Base-by-base conservation (phyloP, 2,888 invertebrate species). In the Rhodophaea formosa region DNA sequence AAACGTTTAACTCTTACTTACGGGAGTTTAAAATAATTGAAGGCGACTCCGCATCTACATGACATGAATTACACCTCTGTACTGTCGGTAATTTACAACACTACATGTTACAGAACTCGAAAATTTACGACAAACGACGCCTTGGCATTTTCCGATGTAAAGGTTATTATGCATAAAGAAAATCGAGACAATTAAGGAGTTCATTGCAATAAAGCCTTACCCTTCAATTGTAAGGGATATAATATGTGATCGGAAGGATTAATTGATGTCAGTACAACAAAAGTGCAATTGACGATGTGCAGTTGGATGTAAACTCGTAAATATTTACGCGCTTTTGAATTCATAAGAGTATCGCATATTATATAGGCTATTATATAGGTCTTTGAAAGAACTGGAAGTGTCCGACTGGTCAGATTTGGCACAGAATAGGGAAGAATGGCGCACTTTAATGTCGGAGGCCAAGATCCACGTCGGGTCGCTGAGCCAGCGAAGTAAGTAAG, bases 101-200 rank as follows among this genome's bases (percentile, higher is more conserved):
- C 35, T 35, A 16, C 35, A 17, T 51, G 51, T 51, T 51, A 51
- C 32, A 51, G 51, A 17, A 51, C 51, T 51, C 51, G 51, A 51
- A 55, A 55, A 55, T 55, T 55, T 55, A 45, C 54, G 54, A 55
- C 32, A 35, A 55, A 45, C 45, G 14, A 17, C 15, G 54, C 54
- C 54, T 55, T 55, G 54, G 54, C 54, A 55, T 55, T 55, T 51
- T 45, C 54, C 45, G 8, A 44, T 45, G n/a, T 12, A 55, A 55
- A 55, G 54, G 45, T 45, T 55, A 30, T 49, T 49, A 49, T 49
- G 30, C 47, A 49, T 49, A 49, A 51, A 51, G 16, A 51, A 51
- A 51, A 51, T 51, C 29, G 14, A 44, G 45, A 55, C 54, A 55
- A 55, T 55, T 35, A 55, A 46, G 32, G 32, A 47, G 39, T 39